Evolutionary conservation across 2,113 vertebrate species (phyloP).

Genomic region (Carassius auratus): DNA sequence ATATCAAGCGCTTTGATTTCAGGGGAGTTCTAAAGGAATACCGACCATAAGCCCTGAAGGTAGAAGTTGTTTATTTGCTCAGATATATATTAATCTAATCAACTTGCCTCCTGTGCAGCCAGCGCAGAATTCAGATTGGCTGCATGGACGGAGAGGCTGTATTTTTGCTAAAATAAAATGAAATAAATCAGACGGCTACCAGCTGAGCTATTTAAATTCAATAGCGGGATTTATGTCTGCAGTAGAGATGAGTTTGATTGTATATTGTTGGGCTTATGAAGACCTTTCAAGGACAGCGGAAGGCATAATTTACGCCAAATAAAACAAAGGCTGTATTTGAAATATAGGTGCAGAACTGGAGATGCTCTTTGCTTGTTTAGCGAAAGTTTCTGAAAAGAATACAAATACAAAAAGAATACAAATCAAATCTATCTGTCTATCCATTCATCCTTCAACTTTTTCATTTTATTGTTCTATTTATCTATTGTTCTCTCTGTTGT

Average conservation of each 20-base stretch:
- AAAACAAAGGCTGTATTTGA: slow-evolving; percentile 1
- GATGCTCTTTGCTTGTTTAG: background rate
- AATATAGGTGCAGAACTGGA: background rate
- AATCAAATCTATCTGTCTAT: slow-evolving; percentile 5
- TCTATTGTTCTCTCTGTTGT: background rate
- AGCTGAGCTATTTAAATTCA: slow-evolving; percentile 11
- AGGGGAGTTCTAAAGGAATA: slow-evolving; percentile 70
- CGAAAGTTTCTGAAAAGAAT: background rate
- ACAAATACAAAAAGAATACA: slow-evolving; percentile 23
- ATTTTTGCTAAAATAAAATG: slow-evolving; percentile 21
- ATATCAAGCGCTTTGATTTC: slow-evolving; percentile 76
- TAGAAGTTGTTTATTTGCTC: slow-evolving; percentile 75
- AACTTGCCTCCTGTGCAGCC: slow-evolving; percentile 70
- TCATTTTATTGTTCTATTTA: background rate
- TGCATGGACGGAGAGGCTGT: slow-evolving; percentile 3
- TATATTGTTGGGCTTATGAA: slow-evolving; percentile 2
- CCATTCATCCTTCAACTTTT: too few species aligned
- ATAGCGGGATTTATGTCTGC: background rate
- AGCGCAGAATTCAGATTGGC: slow-evolving; percentile 66
- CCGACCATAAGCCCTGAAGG: slow-evolving; percentile 66
- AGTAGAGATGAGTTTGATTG: slow-evolving; percentile 9
- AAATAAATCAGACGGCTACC: slow-evolving; percentile 48
- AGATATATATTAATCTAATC: slow-evolving; percentile 76
- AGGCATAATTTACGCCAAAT: slow-evolving; percentile 17
- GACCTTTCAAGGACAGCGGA: slow-evolving; percentile 40